Evolutionary conservation across 2,113 vertebrate genomes (phyloP), one percentile per base, ranked within the genome.

Genomic region (Pseudopodoces humilis): DNA sequence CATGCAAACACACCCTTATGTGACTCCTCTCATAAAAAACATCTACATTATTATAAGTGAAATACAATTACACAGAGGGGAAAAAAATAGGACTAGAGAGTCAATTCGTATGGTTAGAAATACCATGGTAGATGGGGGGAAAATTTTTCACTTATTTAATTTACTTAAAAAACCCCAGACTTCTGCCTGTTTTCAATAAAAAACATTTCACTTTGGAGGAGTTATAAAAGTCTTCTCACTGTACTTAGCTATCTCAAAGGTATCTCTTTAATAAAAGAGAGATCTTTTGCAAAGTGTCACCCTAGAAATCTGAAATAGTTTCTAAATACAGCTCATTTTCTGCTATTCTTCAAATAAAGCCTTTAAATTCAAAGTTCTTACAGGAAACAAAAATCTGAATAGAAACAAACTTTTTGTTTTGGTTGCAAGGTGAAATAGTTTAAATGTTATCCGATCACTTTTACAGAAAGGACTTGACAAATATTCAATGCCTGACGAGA

Each of bases 391-490:
- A 79, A 85, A 77, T 53, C 50, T 44, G 50, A 92, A 27, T 5
- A 69, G 44, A 85, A 96, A 85, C 10, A 68, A 68, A 53, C 23
- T 11, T 82, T 77, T 67, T 87, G 15, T 20, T 62, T 79, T 64
- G 23, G 18, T 39, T 79, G 25, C 25, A 47, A 86, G 28, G 14
- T 91, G 65, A 71, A 84, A 84, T 25, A 35, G 22, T 35, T 86
- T 50, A 86, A 77, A 47, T 25, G 30, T 78, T 63, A 81, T 55
- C 39, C 72, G 77, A 19, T 15, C 18, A 37, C 37, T 39, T 20
- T 72, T 41, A 91, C 58, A 65, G 75, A 84, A 95, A 74, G 9
- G 31, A 43, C 24, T 55, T 58, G 50, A 92, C 49, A 91, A 92
- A 84, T 9, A 80, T 83, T 82, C 31, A 80, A 2, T 11, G 63